Percentiles rank a stretch among this genome's conserved stretches.
These are phyloP conservation scores for Brachionus angularis DNA, from an alignment of 1,140 invertebrate genomes.

Conservation along the genomic window DNA sequence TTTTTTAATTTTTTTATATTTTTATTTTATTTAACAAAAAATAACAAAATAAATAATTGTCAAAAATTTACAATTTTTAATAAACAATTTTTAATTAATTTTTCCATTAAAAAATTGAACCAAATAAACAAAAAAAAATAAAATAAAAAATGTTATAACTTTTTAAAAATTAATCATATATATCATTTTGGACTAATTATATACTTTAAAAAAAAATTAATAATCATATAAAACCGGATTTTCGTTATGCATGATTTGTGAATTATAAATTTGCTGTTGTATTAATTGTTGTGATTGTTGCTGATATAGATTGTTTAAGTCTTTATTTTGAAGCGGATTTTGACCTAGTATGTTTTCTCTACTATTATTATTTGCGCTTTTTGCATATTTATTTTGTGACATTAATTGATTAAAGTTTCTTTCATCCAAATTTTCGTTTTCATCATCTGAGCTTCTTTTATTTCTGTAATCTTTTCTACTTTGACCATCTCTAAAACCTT, in stretches of 20 bases:
- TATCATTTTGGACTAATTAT: no score
- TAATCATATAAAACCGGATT: slow-evolving; percentile 13
- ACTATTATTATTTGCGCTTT: not conserved
- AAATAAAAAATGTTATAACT: no score
- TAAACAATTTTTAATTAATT: no score
- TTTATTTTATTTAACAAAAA: not conserved
- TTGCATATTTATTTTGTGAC: slow-evolving; percentile 26
- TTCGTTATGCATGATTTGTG: not conserved
- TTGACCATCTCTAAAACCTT: slow-evolving; percentile 44
- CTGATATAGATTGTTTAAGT: slow-evolving; percentile 2
- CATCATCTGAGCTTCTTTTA: slow-evolving; percentile 37
- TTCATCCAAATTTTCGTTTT: slow-evolving; percentile 41
- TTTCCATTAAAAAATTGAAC: no score
- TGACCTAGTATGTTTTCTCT: not conserved
- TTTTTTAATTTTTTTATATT: no score
- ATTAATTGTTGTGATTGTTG: not conserved
- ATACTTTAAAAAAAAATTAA: not conserved
- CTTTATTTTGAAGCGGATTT: not conserved
- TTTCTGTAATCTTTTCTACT: slow-evolving; percentile 25
- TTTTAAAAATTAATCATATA: no score
- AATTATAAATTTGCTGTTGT: not conserved
- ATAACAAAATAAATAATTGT: not conserved
- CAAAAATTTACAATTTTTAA: no score
- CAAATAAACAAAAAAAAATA: no score
- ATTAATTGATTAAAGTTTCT: slow-evolving; percentile 7